A percentile compares a stretch with the other conserved stretches of the same genome.
phyloP scores from a whole-genome alignment of 1,140 invertebrate genomes.

The Drosophila orosa region DNA sequence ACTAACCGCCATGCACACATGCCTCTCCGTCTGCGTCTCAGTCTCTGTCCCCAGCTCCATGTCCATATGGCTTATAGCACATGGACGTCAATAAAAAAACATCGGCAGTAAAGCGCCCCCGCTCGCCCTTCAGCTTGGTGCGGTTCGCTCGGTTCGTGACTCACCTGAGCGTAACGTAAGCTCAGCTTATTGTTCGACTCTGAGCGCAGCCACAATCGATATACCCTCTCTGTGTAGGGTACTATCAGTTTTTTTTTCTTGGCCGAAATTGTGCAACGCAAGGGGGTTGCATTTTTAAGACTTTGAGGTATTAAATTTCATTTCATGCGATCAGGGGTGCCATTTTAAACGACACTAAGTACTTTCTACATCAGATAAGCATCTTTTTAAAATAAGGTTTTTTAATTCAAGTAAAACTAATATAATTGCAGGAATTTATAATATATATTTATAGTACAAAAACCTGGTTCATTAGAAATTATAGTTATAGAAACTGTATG shows the following conservation, averaged over 20 bases:
- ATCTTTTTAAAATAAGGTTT: neutral
- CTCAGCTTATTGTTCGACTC: conserved; percentile 69
- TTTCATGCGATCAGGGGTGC: conserved; percentile 1
- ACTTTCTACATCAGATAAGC: neutral
- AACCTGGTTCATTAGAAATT: neutral
- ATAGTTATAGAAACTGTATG: too few species aligned
- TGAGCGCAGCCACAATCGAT: conserved; percentile 46
- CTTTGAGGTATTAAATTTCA: conserved; percentile 5
- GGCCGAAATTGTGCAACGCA: conserved; percentile 4
- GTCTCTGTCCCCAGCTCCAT: neutral
- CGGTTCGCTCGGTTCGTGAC: conserved; percentile 64
- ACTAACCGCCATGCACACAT: conserved; percentile 56
- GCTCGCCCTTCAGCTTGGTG: conserved; percentile 58
- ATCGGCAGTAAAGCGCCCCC: conserved; percentile 48
- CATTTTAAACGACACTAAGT: neutral
- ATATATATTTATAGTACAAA: neutral
- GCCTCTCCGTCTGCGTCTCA: conserved; percentile 8
- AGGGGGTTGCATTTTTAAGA: conserved; percentile 1
- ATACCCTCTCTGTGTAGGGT: conserved; percentile 20
- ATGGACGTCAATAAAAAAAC: conserved; percentile 34
- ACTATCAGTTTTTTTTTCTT: conserved; percentile 35
- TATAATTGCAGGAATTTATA: neutral
- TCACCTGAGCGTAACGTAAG: conserved; percentile 84
- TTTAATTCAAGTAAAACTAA: neutral
- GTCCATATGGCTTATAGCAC: conserved; percentile 52